These are phyloP conservation scores for Cerastis rubricosa DNA, from an alignment of 2,888 invertebrate species.

Conservation along the genomic window DNA sequence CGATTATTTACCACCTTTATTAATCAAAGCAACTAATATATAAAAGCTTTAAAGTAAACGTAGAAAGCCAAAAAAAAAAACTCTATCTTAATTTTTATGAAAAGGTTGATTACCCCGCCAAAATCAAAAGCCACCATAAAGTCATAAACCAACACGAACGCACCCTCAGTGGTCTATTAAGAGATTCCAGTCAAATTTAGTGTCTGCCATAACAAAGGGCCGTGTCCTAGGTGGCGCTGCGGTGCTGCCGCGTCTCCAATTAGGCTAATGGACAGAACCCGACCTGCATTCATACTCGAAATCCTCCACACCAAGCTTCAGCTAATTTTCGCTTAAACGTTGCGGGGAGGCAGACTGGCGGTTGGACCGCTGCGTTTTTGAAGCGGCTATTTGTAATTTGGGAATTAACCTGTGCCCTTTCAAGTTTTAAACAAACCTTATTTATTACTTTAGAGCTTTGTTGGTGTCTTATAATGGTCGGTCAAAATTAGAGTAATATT, in stretches of 20 bases:
- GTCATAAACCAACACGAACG: slow-evolving; percentile 47
- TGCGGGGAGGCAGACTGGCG: slow-evolving; percentile 72
- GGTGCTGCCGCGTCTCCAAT: slow-evolving; percentile 83
- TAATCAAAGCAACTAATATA: neutral
- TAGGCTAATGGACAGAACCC: slow-evolving; percentile 90
- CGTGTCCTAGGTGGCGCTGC: slow-evolving; percentile 76
- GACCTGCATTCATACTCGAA: slow-evolving; percentile 89
- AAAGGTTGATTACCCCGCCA: neutral
- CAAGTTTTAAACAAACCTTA: neutral
- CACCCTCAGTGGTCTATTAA: slow-evolving; percentile 59
- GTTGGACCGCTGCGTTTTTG: slow-evolving; percentile 54
- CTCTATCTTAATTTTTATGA: neutral
- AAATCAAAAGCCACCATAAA: slow-evolving; percentile 42
- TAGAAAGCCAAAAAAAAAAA: neutral
- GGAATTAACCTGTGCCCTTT: neutral
- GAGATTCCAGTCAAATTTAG: slow-evolving; percentile 69
- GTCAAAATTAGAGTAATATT: neutral
- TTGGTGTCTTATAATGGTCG: neutral
- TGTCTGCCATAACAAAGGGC: slow-evolving; percentile 79
- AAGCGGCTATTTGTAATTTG: neutral
- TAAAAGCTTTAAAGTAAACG: neutral
- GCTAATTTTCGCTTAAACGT: slow-evolving; percentile 89
- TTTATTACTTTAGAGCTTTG: neutral
- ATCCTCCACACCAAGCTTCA: slow-evolving; percentile 89
- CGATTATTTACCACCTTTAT: neutral